These are phyloP conservation scores for Lagodon rhomboides DNA, from an alignment of 2,797 vertebrate species.

Conservation along the genomic window DNA sequence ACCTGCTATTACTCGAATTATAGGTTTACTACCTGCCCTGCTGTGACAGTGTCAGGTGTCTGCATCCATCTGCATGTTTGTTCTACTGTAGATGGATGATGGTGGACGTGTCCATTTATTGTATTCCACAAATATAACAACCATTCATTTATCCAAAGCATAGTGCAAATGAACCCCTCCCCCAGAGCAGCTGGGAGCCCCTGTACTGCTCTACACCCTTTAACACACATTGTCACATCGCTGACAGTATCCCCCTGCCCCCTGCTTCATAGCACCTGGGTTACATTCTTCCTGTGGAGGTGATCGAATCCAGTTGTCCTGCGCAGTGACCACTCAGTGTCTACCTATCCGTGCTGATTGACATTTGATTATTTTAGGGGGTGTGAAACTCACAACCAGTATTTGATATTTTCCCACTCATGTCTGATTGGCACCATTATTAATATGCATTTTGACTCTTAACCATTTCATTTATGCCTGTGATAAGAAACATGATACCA, in stretches of 20 bases:
- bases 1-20: slow-evolving; percentile 64
- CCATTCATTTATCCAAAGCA: slow-evolving; percentile 52
- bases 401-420: not conserved
- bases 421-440: not conserved
- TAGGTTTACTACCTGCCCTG: slow-evolving; percentile 13
- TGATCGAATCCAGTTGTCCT: slow-evolving; percentile 23
- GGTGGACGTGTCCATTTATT: slow-evolving; percentile 36
- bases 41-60: not conserved
- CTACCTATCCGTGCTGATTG: not conserved
- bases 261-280: slow-evolving; percentile 42
- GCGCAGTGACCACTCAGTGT: not conserved
- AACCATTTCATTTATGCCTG: not conserved
- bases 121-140: slow-evolving; percentile 39
- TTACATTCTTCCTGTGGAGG: slow-evolving; percentile 47
- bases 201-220: slow-evolving; percentile 34
- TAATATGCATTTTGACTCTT: not conserved
- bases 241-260: slow-evolving; percentile 28
- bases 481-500: not conserved
- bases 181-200: slow-evolving; percentile 75
- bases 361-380: slow-evolving; percentile 8
- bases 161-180: slow-evolving; percentile 59
- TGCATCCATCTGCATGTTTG: not conserved
- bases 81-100: slow-evolving; percentile 27
- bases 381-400: not conserved
- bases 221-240: slow-evolving; percentile 63